These are phyloP conservation scores for Drosophila santomea DNA, from an alignment of 1,140 invertebrate species.

Conservation along the genomic window DNA sequence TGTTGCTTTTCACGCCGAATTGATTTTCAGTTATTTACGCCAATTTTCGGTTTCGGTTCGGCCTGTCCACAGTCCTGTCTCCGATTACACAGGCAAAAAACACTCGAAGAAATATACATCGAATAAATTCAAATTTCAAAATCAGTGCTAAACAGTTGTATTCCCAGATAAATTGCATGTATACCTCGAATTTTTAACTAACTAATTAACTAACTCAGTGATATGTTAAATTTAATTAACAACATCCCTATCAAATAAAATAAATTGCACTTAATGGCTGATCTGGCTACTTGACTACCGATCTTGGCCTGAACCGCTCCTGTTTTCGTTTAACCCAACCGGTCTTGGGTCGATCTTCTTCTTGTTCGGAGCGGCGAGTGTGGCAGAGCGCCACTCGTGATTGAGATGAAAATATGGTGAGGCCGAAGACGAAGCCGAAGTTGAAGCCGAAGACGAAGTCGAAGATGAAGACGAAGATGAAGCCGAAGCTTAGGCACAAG, in stretches of 20 bases:
- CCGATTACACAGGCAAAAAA: constrained; percentile 32
- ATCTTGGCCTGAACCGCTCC: constrained; percentile 31
- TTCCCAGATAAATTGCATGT: neutral
- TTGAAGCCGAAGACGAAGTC: too few relatives aligned
- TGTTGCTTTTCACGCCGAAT: constrained; percentile 72
- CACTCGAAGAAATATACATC: constrained; percentile 11
- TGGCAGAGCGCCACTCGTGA: neutral
- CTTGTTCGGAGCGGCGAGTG: constrained; percentile 16
- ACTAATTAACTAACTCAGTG: too few relatives aligned
- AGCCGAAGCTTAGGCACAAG: neutral
- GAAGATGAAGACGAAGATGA: too few relatives aligned
- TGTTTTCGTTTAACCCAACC: constrained; percentile 24
- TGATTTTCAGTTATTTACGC: constrained; percentile 78
- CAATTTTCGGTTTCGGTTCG: constrained; percentile 62
- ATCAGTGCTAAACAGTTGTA: too few relatives aligned
- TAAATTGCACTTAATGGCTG: too few relatives aligned
- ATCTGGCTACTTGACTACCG: neutral
- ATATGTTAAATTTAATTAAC: too few relatives aligned
- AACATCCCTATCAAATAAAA: too few relatives aligned
- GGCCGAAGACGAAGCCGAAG: too few relatives aligned
- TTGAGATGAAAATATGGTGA: too few relatives aligned
- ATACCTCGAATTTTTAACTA: neutral
- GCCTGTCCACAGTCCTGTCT: constrained; percentile 43
- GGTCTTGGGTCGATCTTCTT: constrained; percentile 38
- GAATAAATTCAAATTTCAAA: neutral